Evolutionary conservation across 2,888 invertebrate genomes (phyloP).

Genomic region (Stenurella melanura): DNA sequence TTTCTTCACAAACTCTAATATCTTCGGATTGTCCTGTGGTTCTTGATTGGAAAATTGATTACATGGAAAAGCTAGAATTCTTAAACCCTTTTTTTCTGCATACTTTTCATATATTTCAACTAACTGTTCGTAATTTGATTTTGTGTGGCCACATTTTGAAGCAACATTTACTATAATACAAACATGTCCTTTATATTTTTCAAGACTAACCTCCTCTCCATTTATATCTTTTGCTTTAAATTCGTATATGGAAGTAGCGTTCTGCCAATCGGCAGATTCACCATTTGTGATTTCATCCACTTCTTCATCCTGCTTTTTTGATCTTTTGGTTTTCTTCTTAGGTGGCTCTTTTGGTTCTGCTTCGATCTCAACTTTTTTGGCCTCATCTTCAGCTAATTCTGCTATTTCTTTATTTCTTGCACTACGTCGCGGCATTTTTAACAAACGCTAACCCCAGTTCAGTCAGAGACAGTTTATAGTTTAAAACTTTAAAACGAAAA

Average conservation of each 20-base stretch:
- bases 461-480: too few species aligned
- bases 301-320: conserved; percentile 70
- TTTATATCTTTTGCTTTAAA: conserved; percentile 88
- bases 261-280: conserved; percentile 75
- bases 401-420: conserved; percentile 38
- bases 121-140: conserved; percentile 86
- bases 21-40: conserved; percentile 79
- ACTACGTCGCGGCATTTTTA: conserved; percentile 55
- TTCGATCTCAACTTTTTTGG: conserved; percentile 21
- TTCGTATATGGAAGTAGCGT: conserved; percentile 85
- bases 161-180: conserved; percentile 92
- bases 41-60: conserved; percentile 88
- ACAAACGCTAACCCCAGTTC: conserved; percentile 15
- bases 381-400: conserved; percentile 14
- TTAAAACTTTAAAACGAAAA: too few species aligned
- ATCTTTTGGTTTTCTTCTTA: conserved; percentile 79
- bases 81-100: conserved; percentile 80
- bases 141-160: conserved; percentile 89
- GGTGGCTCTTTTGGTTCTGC: conserved; percentile 12
- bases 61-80: conserved; percentile 90
- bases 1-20: conserved; percentile 78
- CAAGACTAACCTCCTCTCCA: conserved; percentile 86
- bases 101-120: conserved; percentile 85
- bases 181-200: conserved; percentile 87
- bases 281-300: conserved; percentile 31